These are phyloP conservation scores for Cataglyphis rosenhaueri DNA, from an alignment of 2,888 invertebrate genomes.

Conservation along the genomic window DNA sequence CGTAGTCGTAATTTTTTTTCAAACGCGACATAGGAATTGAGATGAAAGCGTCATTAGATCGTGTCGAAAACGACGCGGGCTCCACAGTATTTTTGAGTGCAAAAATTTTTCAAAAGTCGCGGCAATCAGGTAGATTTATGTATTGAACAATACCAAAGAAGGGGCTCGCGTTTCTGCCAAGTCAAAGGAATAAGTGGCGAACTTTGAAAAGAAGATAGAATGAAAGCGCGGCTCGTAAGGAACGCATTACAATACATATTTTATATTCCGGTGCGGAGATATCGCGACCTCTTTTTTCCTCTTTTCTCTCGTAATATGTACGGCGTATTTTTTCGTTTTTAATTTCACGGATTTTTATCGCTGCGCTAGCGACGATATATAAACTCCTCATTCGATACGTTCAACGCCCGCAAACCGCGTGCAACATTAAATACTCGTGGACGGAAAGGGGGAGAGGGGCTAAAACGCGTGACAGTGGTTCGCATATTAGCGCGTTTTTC, in stretches of 20 bases:
- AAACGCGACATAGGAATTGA: background rate
- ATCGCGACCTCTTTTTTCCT: background rate
- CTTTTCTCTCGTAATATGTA: background rate
- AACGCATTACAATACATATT: background rate
- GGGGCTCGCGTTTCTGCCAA: background rate
- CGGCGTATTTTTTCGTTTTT: conserved; percentile 23
- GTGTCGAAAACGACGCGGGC: background rate
- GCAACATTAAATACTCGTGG: conserved; percentile 63
- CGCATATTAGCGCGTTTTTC: conserved; percentile 61
- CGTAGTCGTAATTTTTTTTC: background rate
- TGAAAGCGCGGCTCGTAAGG: background rate
- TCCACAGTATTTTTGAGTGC: background rate
- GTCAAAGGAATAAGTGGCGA: conserved; percentile 1
- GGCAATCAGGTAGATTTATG: background rate
- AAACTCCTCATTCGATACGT: conserved; percentile 57
- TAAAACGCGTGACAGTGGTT: conserved; percentile 59
- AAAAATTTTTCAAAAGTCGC: conserved; percentile 2
- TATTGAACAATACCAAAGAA: background rate
- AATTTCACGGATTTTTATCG: conserved; percentile 48
- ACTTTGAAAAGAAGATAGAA: background rate
- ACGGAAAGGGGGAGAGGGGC: background rate
- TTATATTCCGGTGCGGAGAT: background rate
- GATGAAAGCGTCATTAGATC: background rate
- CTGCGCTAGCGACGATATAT: conserved; percentile 52
- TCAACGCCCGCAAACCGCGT: conserved; percentile 5